Percentiles rank a stretch among this genome's conserved stretches.
Evolutionary conservation across 2,888 invertebrate species (phyloP).

Genomic region (Zhuqinia jingwanae): DNA sequence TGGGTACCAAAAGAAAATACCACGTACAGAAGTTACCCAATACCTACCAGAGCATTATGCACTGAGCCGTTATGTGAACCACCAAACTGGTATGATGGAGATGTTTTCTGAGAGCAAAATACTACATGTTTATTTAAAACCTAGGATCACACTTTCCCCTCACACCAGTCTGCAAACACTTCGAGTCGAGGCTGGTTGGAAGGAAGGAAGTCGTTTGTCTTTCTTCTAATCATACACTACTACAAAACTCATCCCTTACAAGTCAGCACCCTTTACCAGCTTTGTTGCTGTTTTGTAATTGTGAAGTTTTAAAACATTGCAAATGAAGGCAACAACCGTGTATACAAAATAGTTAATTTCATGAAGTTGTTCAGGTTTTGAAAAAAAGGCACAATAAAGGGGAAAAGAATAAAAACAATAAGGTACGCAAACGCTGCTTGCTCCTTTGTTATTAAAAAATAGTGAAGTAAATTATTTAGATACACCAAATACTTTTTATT

Average conservation of each 20-base stretch:
- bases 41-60: no score
- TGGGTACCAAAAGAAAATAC: constrained; percentile 26
- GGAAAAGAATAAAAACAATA: no score
- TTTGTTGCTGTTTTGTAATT: background rate
- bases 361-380: no score
- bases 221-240: constrained; percentile 13
- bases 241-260: background rate
- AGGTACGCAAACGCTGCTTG: no score
- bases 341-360: no score
- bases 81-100: background rate
- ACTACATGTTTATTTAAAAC: constrained; percentile 57
- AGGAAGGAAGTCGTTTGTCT: constrained; percentile 54
- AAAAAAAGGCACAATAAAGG: no score
- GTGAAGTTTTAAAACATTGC: no score
- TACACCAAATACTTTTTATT: no score
- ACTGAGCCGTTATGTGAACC: constrained; percentile 19
- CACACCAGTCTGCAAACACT: constrained; percentile 53
- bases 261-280: constrained; percentile 28
- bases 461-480: no score
- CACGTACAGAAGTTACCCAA: background rate
- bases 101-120: constrained; percentile 42
- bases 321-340: no score
- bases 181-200: constrained; percentile 34
- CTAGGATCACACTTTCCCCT: constrained; percentile 58
- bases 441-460: no score